Evolutionary conservation across 2,888 invertebrate genomes (phyloP), one percentile per base, ranked within the genome.

Genomic region (Sarcophaga carnaria): DNA sequence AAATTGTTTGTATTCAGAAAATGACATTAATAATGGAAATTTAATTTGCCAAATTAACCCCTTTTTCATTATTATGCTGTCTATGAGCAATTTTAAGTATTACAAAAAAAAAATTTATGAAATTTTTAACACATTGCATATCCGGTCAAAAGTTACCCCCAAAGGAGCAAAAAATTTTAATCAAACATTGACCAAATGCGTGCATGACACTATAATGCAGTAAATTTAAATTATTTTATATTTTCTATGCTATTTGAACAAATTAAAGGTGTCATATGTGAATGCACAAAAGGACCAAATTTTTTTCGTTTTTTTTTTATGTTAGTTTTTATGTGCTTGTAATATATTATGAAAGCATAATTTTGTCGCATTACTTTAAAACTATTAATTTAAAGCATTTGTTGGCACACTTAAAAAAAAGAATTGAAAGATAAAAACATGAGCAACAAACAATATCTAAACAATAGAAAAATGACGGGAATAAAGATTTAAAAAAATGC

Each of bases 301-400:
- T 37, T 37, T 37, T 37, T 37, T 37, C 6, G 54, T 74, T 69
- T 1, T 49, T 12, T 4, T 66, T 54, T 20, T 54, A 22, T 11
- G 49, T 59, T n/a, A 63, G 66, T 54, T 54, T 17, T 71, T 78
- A 2, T 37, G 10, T 8, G 63, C n/a, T 37, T 47, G 20, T 47
- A 45, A 12, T 63, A 47, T 45, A 76, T 37, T 66, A 80, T 80
- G 54, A 81, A 81, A 71, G 54, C 66, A 76, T 80, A 79, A 87
- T 87, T 81, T 81, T 87, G 78, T 75, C 78, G 80, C 80, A 83
- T 81, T 86, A 81, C 37, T 72, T 74, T 45, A 78, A 81, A 83
- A 47, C 20, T 22, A 60, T 81, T 71, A 59, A 45, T 77, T 77
- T 37, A 66, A 17, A 14, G 54, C 17, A 14, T 14, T 12, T 12